Evolutionary conservation across 2,797 vertebrate genomes (phyloP), one percentile per base, ranked within the genome.

Genomic region (Molossus molossus): DNA sequence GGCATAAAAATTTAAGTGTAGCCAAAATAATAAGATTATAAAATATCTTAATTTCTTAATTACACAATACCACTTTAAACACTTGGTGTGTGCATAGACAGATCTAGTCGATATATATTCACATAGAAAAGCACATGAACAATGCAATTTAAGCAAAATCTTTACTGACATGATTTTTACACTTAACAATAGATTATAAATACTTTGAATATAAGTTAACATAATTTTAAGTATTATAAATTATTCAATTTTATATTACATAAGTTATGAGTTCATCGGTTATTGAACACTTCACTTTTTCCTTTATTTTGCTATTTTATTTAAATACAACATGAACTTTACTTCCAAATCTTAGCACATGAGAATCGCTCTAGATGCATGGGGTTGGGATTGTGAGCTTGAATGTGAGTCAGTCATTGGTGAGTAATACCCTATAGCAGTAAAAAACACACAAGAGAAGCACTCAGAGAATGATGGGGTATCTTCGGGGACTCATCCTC

Each of bases 151-250:
- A 70, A 81, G 23, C 18, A 75, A 88, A 90, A 70, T 55, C 0
- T 72, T 91, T 75, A 77, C 15, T 80, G 90, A 90, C 3, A 12
- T 79, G 8, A 83, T 45, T 90, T 58, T 83, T 75, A 91, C 1
- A 40, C 18, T 57, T 91, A 81, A 48, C 2, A 75, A 58, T 33
- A 84, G 29, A 64, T 64, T 60, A 48, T 48, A 77, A 25, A 33
- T 67, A 64, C 48, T 87, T 48, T 8, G 27, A 8, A 45, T 73
- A 8, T 37, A 9, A 64, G n/a, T 81, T 79, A 69, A 48, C 9
- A 9, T 48, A 53, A 85, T 55, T 37, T 55, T 55, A 94, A 91
- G 5, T 73, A 72, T 25, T 86, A 0, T 48, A 2, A 45, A 50
- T 77, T 58, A 67, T 83, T 87, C 5, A 50, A 57, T 48, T 86